Percentiles rank a stretch among this genome's conserved stretches.
Evolutionary conservation across 2,797 vertebrate genomes (phyloP).

Genomic region (Pipistrellus nathusii): DNA sequence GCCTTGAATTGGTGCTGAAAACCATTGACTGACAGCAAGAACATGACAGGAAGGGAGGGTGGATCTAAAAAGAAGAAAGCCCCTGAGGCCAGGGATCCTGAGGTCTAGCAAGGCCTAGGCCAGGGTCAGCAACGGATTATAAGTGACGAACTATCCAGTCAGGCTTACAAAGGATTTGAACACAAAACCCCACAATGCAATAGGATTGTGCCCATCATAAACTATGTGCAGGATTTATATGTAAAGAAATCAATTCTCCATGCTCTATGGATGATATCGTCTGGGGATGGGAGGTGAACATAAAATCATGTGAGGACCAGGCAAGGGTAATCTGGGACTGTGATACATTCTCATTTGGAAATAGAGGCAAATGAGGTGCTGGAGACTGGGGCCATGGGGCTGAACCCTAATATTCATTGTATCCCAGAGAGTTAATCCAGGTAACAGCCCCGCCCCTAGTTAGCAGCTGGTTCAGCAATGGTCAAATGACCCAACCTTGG

Average conservation of each 20-base stretch:
- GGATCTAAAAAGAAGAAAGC: not conserved
- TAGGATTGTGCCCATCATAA: not conserved
- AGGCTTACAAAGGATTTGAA: not conserved
- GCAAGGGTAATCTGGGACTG: not conserved
- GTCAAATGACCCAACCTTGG: too few species aligned
- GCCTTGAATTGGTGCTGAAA: not conserved
- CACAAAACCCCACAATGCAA: not conserved
- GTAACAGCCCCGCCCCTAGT: too few species aligned
- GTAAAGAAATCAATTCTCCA: not conserved
- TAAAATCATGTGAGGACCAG: not conserved
- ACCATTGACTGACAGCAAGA: not conserved
- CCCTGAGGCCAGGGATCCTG: not conserved
- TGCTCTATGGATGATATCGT: accelerated
- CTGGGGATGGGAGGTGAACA: not conserved
- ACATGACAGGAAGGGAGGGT: not conserved
- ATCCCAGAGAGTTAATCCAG: too few species aligned
- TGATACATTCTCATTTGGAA: not conserved
- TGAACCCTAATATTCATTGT: accelerated
- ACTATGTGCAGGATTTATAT: not conserved
- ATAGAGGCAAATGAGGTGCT: not conserved
- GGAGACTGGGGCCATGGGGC: not conserved
- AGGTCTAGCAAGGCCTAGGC: not conserved
- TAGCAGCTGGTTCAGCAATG: not conserved
- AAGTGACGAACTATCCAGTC: not conserved
- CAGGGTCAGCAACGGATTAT: not conserved